phyloP scores from a whole-genome alignment of 2,113 vertebrate species.

The Sebastes fasciatus region DNA sequence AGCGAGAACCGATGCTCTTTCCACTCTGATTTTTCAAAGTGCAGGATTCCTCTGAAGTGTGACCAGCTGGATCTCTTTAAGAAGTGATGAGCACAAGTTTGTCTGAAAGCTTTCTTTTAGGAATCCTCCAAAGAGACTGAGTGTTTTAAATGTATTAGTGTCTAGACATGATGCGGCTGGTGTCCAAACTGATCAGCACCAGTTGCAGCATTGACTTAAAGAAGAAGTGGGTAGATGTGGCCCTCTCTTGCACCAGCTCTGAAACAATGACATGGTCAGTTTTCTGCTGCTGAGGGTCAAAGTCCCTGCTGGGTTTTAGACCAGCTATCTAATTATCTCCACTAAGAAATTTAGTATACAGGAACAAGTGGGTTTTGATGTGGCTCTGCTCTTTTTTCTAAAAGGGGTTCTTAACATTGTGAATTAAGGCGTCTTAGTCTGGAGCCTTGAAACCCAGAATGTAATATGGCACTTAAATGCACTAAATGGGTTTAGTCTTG shows the following conservation, averaged over 20 bases:
- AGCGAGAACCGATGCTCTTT: conserved; percentile 9
- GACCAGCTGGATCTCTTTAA: conserved; percentile 55
- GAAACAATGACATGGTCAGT: neutral
- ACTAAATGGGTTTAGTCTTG: too few relatives aligned
- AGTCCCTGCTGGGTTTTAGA: neutral
- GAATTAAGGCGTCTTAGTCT: neutral
- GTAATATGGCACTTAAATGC: too few relatives aligned
- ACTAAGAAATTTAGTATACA: neutral
- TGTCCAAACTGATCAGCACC: conserved; percentile 4
- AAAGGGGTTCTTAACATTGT: neutral
- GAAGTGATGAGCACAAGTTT: conserved; percentile 53
- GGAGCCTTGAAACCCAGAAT: too few relatives aligned
- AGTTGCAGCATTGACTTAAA: neutral
- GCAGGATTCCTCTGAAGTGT: conserved; percentile 20
- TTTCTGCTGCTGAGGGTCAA: conserved; percentile 5
- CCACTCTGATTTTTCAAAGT: conserved; percentile 29
- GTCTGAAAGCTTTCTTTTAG: conserved; percentile 39
- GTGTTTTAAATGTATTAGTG: conserved; percentile 28
- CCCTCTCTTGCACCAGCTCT: neutral
- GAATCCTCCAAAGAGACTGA: conserved; percentile 19
- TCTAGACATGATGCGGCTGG: conserved; percentile 32
- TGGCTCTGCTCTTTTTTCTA: neutral
- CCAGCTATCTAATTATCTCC: neutral
- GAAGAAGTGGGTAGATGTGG: neutral
- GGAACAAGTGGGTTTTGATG: neutral